phyloP scores from a whole-genome alignment of 2,888 invertebrate genomes.

The Anarsia innoxiella region DNA sequence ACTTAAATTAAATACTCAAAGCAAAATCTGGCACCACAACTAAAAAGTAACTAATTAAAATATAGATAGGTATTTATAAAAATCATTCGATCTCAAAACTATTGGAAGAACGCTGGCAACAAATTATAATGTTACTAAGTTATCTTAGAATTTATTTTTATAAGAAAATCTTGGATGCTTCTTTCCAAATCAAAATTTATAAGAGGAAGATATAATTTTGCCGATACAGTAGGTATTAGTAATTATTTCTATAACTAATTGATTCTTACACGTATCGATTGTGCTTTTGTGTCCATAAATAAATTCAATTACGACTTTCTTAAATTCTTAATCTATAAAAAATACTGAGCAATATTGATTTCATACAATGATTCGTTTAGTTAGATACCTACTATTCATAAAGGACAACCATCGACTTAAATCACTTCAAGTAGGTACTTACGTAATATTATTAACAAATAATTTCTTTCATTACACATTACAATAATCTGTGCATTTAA shows the following conservation, averaged over 20 bases:
- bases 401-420: conserved; percentile 37
- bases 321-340: conserved; percentile 65
- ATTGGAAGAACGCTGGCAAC: conserved; percentile 48
- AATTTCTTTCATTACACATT: conserved; percentile 24
- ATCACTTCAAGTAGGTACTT: conserved; percentile 41
- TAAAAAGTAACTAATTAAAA: conserved; percentile 18
- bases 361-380: conserved; percentile 49
- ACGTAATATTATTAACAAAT: conserved; percentile 37
- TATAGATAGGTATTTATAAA: background rate
- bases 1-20: conserved; percentile 38
- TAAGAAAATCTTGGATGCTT: too few species aligned
- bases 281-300: too few species aligned
- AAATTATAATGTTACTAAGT: conserved; percentile 16
- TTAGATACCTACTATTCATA: conserved; percentile 30
- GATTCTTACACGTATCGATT: too few species aligned
- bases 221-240: too few species aligned
- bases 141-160: conserved; percentile 5
- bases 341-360: conserved; percentile 72
- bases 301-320: conserved; percentile 1
- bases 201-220: too few species aligned
- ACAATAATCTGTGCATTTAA: conserved; percentile 49
- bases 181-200: too few species aligned
- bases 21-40: conserved; percentile 44
- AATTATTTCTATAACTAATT: too few species aligned
- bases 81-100: background rate